These are phyloP conservation scores for Apolygus lucorum DNA, from an alignment of 1,140 invertebrate genomes.

Conservation along the genomic window DNA sequence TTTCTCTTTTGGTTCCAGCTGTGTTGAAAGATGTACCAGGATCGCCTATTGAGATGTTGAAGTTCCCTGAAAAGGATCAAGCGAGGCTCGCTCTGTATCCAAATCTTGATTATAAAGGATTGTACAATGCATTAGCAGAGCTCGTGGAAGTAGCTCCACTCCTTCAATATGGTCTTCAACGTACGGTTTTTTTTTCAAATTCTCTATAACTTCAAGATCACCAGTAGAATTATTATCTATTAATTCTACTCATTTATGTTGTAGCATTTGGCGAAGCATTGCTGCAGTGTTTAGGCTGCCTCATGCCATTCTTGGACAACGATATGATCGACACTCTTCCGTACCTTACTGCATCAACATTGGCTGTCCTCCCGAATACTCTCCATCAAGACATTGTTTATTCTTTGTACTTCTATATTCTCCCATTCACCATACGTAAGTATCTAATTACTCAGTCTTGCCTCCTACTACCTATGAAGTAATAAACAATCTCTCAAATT, in stretches of 20 bases:
- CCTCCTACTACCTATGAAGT: too few species aligned
- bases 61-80: slow-evolving; percentile 71
- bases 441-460: too few species aligned
- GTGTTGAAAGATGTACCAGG: slow-evolving; percentile 90
- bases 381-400: slow-evolving; percentile 93
- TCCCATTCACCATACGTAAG: slow-evolving; percentile 93
- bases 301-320: slow-evolving; percentile 92
- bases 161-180: slow-evolving; percentile 71
- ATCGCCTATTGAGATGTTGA: slow-evolving; percentile 81
- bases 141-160: slow-evolving; percentile 72
- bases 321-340: slow-evolving; percentile 92
- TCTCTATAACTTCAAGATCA: background rate
- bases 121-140: slow-evolving; percentile 79
- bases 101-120: slow-evolving; percentile 87
- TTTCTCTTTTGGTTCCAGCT: slow-evolving; percentile 48
- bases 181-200: slow-evolving; percentile 42
- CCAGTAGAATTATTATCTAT: background rate
- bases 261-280: slow-evolving; percentile 84
- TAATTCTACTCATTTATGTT: slow-evolving; percentile 31
- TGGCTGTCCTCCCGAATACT: slow-evolving; percentile 80
- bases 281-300: slow-evolving; percentile 79
- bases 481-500: too few species aligned
- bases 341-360: slow-evolving; percentile 84
- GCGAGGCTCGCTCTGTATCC: slow-evolving; percentile 83
- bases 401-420: slow-evolving; percentile 88